Percentiles rank a stretch among this genome's conserved stretches.
These are phyloP conservation scores for Pagetopsis macropterus DNA, from an alignment of 2,797 vertebrate genomes.

Conservation along the genomic window DNA sequence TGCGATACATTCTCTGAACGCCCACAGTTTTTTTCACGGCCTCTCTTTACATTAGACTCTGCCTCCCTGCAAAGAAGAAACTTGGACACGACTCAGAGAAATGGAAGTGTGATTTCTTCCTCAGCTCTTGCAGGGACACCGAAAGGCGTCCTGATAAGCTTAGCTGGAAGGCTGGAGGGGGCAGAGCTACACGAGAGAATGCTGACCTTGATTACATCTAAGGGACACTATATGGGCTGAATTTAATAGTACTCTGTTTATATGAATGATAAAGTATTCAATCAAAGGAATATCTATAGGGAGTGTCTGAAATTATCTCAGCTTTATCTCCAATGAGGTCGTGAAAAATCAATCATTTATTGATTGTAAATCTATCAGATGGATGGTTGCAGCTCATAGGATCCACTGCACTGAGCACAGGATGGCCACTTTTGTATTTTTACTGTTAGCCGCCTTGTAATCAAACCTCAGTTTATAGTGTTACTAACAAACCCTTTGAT, in stretches of 20 bases:
- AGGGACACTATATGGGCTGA: slow-evolving; percentile 23
- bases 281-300: slow-evolving; percentile 25
- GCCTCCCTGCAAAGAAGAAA: slow-evolving; percentile 54
- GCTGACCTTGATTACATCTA: slow-evolving; percentile 53
- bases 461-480: slow-evolving; percentile 50
- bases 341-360: slow-evolving; percentile 45
- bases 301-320: slow-evolving; percentile 8
- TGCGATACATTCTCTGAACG: slow-evolving; percentile 65
- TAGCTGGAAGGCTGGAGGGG: slow-evolving; percentile 43
- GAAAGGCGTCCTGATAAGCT: slow-evolving; percentile 57
- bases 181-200: slow-evolving; percentile 39
- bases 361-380: slow-evolving; percentile 21
- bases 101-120: slow-evolving; percentile 45
- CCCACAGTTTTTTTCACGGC: slow-evolving; percentile 63
- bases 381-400: slow-evolving; percentile 1
- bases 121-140: slow-evolving; percentile 53
- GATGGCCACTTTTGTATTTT: slow-evolving; percentile 41
- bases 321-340: slow-evolving; percentile 2
- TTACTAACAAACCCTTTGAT: slow-evolving; percentile 54
- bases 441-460: slow-evolving; percentile 49
- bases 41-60: slow-evolving; percentile 69
- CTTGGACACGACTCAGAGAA: slow-evolving; percentile 67
- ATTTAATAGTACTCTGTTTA: slow-evolving; percentile 5
- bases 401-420: slow-evolving; percentile 4
- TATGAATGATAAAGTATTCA: slow-evolving; percentile 24